Base-by-base conservation (phyloP, 2,888 invertebrate genomes). In the Andrena bucephala region DNA sequence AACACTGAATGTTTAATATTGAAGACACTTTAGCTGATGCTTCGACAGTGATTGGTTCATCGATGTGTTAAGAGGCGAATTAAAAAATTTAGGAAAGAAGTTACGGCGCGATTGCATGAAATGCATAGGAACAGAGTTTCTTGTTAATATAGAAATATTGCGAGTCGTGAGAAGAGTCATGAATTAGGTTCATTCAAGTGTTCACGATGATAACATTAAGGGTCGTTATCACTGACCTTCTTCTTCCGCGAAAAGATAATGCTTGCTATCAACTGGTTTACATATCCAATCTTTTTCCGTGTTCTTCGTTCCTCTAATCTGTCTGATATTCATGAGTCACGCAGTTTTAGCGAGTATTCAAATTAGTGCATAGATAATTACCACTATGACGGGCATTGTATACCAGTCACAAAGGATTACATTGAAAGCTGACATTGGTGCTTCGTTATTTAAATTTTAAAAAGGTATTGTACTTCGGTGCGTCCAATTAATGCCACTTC, bases 221-320 rank as follows among this genome's bases (percentile, higher is more conserved):
- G 50, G 54, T n/a, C 7, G 4, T 75, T 75, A 73, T 77, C 81
- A 63, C n/a, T 65, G 76, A 78, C 77, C 76, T 67, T 68, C 24
- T 84, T 73, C 70, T 81, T 87, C 78, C 57, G 31, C 73, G 63
- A 77, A 86, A 20, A 60, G 60, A 73, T 74, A 76, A 8, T 54
- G n/a, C 42, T 20, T 4, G 0, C 59, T 75, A 72, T 74, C 57
- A 31, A 31, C 16, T 48, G 27, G 20, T 65, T 70, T 54, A 50
- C 52, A 57, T 52, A 54, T 69, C 42, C 67, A 57, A 70, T 66
- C 54, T 29, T 10, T 67, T 42, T 5, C 8, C 63, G 16, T n/a
- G 33, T 77, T 69, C 42, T 63, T 24, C 63, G 20, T 68, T 54
- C 50, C 24, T 2, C 20, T 16, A 42, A 27, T 48, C 31, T 8